Base-by-base conservation (phyloP, 2,113 vertebrate species). In the Trinectes maculatus region DNA sequence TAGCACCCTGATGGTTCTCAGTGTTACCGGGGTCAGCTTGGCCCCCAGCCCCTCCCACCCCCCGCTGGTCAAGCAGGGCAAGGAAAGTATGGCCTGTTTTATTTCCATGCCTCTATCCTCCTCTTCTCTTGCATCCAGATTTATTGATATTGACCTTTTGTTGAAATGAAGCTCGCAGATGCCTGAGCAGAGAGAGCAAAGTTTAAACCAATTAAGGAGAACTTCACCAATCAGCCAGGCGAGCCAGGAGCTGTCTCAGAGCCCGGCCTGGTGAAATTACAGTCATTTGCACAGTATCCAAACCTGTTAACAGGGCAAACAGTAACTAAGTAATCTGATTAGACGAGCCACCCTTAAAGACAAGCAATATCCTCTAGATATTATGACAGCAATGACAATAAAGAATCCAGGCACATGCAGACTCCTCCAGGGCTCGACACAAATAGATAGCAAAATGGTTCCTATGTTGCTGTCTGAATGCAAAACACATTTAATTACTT, bases 61-160 rank as follows among this genome's bases (percentile, higher is more conserved):
- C 82, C 55, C 71, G 51, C 75, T 86, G 85, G 87, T 87, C 83
- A 84, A 61, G 73, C 60, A 13, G n/a, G 73, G 44, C 68, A 48
- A 44, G 46, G 71, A 53, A 34, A 76, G 47, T 36, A 55, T 36
- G 29, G 48, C 54, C 62, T 70, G 29, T 84, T 86, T 85, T 71
- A 78, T 85, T 74, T 82, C 74, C 39, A 54, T 59, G 63, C 78
- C 78, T 70, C 44, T 46, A 40, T 74, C 71, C 52, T 69, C 47
- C 61, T 57, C 36, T 47, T 77, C 76, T 74, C 79, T 24, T 82
- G 77, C 86, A 83, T 79, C 76, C 79, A 71, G 81, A 91, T 91
- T 92, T 92, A 93, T 92, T 92, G 89, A 93, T 91, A 92, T 87
- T 92, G 92, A 93, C 92, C 91, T 93, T 92, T 93, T 79, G 87